Percentiles rank a stretch among this genome's conserved stretches.
phyloP scores from a whole-genome alignment of 1,140 invertebrate species.

The Bombus confusus region DNA sequence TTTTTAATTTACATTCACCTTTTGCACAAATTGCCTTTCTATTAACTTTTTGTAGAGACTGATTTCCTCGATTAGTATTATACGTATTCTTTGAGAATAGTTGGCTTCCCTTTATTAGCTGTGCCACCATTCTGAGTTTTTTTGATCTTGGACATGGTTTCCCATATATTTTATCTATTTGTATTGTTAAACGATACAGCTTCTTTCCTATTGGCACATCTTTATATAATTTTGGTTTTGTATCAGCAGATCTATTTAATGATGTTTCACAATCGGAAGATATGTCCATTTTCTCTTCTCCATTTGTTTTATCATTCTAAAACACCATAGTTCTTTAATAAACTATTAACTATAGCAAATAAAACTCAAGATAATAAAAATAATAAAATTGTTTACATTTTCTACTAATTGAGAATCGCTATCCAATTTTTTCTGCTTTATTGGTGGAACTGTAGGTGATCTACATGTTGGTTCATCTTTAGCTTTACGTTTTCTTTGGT shows the following conservation, averaged over 20 bases:
- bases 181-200: constrained; percentile 74
- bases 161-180: constrained; percentile 75
- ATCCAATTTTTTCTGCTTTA: constrained; percentile 51
- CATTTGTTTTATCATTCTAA: constrained; percentile 29
- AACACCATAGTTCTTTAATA: neutral
- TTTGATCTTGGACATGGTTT: constrained; percentile 66
- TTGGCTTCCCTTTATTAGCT: constrained; percentile 23
- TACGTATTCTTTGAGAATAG: neutral
- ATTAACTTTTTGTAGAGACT: neutral
- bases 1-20: constrained; percentile 57
- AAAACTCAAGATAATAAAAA: neutral
- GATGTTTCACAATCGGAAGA: neutral
- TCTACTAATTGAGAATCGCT: constrained; percentile 25
- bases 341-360: neutral
- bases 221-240: constrained; percentile 1
- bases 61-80: neutral
- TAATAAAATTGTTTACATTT: constrained; percentile 50
- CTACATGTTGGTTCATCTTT: neutral
- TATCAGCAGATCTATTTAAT: constrained; percentile 22
- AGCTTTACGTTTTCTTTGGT: constrained; percentile 28
- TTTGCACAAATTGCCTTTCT: constrained; percentile 39
- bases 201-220: constrained; percentile 34
- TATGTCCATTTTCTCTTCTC: constrained; percentile 17
- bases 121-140: constrained; percentile 24
- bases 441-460: neutral